A percentile compares a stretch with the other conserved stretches of the same genome.
Conservation (phyloP, 2,888 invertebrate species). For the Phaonia tiefii region DNA sequence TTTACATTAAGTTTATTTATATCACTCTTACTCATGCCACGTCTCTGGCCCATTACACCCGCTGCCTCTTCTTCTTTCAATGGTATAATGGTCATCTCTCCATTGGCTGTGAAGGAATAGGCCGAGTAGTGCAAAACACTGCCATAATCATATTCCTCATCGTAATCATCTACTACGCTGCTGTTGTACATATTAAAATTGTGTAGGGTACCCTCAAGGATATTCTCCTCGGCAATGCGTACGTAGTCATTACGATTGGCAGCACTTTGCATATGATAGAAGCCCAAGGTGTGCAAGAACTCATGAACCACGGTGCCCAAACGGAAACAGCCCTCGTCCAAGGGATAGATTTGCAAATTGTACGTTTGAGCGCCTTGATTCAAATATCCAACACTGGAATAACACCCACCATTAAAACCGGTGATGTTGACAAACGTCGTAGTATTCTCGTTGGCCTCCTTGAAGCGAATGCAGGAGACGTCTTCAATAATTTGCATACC, state of each 20-base stretch:
- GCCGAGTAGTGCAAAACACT: slow-evolving; percentile 91
- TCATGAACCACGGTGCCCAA: slow-evolving; percentile 86
- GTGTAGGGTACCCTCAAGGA: slow-evolving; percentile 82
- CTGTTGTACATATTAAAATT: slow-evolving; percentile 86
- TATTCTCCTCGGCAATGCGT: slow-evolving; percentile 81
- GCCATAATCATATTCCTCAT: slow-evolving; percentile 87
- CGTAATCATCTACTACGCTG: slow-evolving; percentile 83
- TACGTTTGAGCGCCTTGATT: slow-evolving; percentile 77
- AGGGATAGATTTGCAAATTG: slow-evolving; percentile 73
- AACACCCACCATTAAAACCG: slow-evolving; percentile 84
- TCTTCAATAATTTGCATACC: slow-evolving; percentile 88
- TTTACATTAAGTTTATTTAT: slow-evolving; percentile 75
- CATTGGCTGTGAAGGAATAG: slow-evolving; percentile 87
- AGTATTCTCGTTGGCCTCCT: slow-evolving; percentile 82
- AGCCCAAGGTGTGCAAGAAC: slow-evolving; percentile 88
- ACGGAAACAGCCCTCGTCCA: slow-evolving; percentile 77
- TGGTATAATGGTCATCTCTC: slow-evolving; percentile 85
- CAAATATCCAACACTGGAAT: slow-evolving; percentile 87
- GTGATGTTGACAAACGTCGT: slow-evolving; percentile 73
- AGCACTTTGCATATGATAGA: slow-evolving; percentile 90
- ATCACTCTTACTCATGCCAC: slow-evolving; percentile 74
- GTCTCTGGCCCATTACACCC: slow-evolving; percentile 73
- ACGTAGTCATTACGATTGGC: slow-evolving; percentile 87
- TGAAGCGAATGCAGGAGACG: slow-evolving; percentile 87
- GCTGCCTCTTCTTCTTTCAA: slow-evolving; percentile 67